Conservation (phyloP, 2,113 vertebrate genomes). For the Plectropomus leopardus region DNA sequence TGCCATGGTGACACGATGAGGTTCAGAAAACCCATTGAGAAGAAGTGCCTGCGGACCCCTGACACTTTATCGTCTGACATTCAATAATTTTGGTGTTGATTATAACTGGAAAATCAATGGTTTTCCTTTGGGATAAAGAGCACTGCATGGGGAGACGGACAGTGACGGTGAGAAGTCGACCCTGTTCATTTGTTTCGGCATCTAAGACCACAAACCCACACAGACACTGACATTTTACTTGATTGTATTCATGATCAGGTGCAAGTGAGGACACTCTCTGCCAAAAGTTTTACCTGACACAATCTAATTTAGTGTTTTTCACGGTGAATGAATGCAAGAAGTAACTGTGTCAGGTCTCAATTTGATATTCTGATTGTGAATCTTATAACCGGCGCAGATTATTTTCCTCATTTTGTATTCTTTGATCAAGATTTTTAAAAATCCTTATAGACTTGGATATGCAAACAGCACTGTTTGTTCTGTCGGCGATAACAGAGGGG, state of each 20-base stretch:
- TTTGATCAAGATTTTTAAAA: conserved; percentile 48
- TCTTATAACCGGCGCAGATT: background rate
- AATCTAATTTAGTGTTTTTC: background rate
- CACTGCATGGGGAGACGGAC: conserved; percentile 74
- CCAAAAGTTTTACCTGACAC: background rate
- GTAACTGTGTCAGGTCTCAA: conserved; percentile 9
- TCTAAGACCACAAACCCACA: conserved; percentile 23
- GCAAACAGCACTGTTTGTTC: conserved; percentile 32
- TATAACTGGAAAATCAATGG: conserved; percentile 93
- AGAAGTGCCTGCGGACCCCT: conserved; percentile 88
- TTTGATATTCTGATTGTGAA: conserved; percentile 43
- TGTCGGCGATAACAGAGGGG: conserved; percentile 15
- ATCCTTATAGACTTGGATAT: background rate
- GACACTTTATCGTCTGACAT: conserved; percentile 92
- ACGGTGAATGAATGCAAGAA: background rate
- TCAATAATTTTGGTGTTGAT: conserved; percentile 94
- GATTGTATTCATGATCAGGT: background rate
- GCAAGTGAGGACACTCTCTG: conserved; percentile 1
- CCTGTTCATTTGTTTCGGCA: conserved; percentile 60
- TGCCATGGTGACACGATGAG: conserved; percentile 83
- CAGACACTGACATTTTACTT: conserved; percentile 2
- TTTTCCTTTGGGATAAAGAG: conserved; percentile 85
- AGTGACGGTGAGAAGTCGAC: conserved; percentile 33
- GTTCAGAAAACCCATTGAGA: conserved; percentile 86
- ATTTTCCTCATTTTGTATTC: conserved; percentile 26